phyloP scores from a whole-genome alignment of 2,113 vertebrate species.

The Melierax canorus region DNA sequence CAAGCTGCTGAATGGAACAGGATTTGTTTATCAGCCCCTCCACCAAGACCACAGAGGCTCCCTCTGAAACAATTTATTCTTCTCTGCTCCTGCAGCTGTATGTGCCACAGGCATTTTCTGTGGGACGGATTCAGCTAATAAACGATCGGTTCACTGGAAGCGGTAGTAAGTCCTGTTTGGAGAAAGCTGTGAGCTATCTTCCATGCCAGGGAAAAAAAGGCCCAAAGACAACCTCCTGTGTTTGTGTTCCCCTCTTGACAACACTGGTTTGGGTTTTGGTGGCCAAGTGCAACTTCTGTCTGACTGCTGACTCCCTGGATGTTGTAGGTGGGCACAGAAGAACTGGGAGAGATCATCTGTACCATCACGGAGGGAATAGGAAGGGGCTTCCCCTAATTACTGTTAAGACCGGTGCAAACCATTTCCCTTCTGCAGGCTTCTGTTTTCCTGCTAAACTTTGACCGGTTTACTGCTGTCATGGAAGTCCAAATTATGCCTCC shows the following conservation, averaged over 20 bases:
- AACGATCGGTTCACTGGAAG: background rate
- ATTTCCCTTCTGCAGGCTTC: background rate
- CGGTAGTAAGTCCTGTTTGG: background rate
- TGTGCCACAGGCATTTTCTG: background rate
- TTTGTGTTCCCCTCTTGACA: background rate
- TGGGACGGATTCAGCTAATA: background rate
- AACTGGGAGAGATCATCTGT: background rate
- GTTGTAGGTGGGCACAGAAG: background rate
- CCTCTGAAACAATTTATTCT: conserved; percentile 30
- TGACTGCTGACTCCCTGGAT: background rate
- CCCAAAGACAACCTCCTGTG: background rate
- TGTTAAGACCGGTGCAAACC: background rate
- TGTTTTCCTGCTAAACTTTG: background rate
- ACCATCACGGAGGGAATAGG: background rate
- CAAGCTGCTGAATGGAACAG: conserved; percentile 7
- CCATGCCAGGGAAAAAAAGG: background rate
- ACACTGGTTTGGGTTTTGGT: background rate
- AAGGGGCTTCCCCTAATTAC: background rate
- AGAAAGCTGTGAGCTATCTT: background rate
- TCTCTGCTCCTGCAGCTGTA: background rate
- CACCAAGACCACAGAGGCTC: background rate
- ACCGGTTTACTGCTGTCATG: background rate
- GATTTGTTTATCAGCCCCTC: conserved; percentile 40
- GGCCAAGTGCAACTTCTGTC: background rate
- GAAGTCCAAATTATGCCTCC: background rate